phyloP scores from a whole-genome alignment of 1,140 invertebrate species.

The Chironomus tepperi region DNA sequence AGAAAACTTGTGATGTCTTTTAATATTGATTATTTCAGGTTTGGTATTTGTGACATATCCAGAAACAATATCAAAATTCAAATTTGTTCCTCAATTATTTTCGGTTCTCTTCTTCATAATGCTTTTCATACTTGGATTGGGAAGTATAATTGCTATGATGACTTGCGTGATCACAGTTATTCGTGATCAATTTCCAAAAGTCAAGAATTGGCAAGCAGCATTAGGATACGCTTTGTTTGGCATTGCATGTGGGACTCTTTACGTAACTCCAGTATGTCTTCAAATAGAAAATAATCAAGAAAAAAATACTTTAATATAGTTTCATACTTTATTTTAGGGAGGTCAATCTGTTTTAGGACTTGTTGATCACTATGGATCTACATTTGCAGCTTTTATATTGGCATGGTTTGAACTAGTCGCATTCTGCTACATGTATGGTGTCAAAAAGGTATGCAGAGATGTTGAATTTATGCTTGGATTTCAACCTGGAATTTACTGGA shows the following conservation, averaged over 20 bases:
- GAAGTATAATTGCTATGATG: constrained; percentile 60
- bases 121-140: constrained; percentile 69
- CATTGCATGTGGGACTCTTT: constrained; percentile 61
- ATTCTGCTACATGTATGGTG: constrained; percentile 67
- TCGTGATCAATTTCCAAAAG: constrained; percentile 56
- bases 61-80: constrained; percentile 77
- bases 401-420: constrained; percentile 61
- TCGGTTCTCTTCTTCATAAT: constrained; percentile 83
- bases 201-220: constrained; percentile 53
- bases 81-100: constrained; percentile 68
- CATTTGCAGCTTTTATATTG: constrained; percentile 66
- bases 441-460: constrained; percentile 53
- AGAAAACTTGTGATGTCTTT: constrained; percentile 39
- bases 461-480: constrained; percentile 67
- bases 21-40: constrained; percentile 50
- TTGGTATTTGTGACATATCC: constrained; percentile 77
- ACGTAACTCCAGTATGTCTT: constrained; percentile 55
- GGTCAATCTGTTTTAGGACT: constrained; percentile 78
- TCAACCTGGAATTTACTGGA: constrained; percentile 66
- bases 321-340: constrained; percentile 32
- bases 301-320: neutral
- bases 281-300: neutral
- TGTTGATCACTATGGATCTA: constrained; percentile 76
- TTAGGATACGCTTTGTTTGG: constrained; percentile 47
- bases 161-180: constrained; percentile 58